Percentiles rank a stretch among this genome's conserved stretches.
Conservation (phyloP, 2,113 vertebrate species). For the Larimichthys polyactis region DNA sequence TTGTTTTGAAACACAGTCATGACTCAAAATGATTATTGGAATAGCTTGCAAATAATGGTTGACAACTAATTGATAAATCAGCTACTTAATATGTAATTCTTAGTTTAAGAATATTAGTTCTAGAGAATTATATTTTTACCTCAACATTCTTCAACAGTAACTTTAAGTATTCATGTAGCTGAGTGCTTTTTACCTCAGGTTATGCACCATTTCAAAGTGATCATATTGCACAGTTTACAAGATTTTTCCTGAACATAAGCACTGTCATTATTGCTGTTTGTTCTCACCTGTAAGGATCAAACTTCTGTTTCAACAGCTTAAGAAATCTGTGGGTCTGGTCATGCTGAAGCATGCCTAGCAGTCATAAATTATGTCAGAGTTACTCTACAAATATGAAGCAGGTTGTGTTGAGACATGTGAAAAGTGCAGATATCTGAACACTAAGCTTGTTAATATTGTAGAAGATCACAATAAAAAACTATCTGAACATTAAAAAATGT, state of each 20-base stretch:
- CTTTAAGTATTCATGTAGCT: not conserved
- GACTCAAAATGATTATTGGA: no score
- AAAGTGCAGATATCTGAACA: not conserved
- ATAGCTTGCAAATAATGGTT: no score
- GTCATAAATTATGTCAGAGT: constrained; percentile 36
- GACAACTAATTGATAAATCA: no score
- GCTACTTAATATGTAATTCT: not conserved
- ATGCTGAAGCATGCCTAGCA: constrained; percentile 45
- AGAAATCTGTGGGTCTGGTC: constrained; percentile 3
- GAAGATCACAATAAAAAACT: not conserved
- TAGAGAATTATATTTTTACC: no score
- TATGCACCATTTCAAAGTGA: not conserved
- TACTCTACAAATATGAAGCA: constrained; percentile 10
- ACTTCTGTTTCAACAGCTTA: not conserved
- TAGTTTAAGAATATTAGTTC: not conserved
- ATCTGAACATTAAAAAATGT: not conserved
- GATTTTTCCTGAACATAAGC: not conserved
- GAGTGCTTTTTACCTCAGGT: not conserved
- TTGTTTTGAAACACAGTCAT: no score
- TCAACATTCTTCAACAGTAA: not conserved
- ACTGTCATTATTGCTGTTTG: not conserved
- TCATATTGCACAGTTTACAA: not conserved
- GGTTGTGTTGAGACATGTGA: constrained; percentile 52
- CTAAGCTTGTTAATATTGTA: not conserved
- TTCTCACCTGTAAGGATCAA: not conserved